Evolutionary conservation across 2,888 invertebrate genomes (phyloP), one percentile per base, ranked within the genome.

Genomic region (Listrodromus nycthemerus): DNA sequence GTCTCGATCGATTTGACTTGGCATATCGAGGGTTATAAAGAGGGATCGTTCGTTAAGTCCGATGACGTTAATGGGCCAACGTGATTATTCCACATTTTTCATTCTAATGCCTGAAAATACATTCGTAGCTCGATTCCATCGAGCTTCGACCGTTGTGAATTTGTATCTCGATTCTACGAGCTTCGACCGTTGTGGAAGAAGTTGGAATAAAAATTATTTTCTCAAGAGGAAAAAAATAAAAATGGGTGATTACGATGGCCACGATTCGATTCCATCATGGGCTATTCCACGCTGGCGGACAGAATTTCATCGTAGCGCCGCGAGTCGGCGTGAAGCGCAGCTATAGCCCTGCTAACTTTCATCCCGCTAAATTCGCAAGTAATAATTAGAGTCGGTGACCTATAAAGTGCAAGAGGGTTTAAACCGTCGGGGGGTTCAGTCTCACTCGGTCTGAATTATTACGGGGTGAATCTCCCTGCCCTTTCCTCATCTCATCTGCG

Each of bases 31-130:
- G 65, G 37, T 74, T 80, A 80, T 83, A 66, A 83, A 75, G 65
- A 66, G 48, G 24, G 75, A 65, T 80, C 80, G 80, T 83, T 75
- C 78, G 74, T 83, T 75, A 83, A 66, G 52, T 71, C 45, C 58
- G 66, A 37, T 65, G 83, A 83, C 83, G 33, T 83, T 83, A 83
- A 83, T 83, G 75, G 80, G 75, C 66, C 83, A 75, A 45, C 41
- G 66, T 65, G 70, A 75, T 70, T 80, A 74, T 55, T 66, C 52
- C 69, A 45, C 50, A 41, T 50, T 13, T 33, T 58, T 33, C 74
- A 33, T 48, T 69, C 71, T 24, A 70, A 76, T 61, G 58, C 48
- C 33, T 48, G 8, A 33, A 52, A 69, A 30, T n/a, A 69, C 30
- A 19, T 67, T 48, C 52, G n/a, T 8, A 50, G 27, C 48, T 27